Base-by-base conservation (phyloP, 2,113 vertebrate species). In the Turnix velox region DNA sequence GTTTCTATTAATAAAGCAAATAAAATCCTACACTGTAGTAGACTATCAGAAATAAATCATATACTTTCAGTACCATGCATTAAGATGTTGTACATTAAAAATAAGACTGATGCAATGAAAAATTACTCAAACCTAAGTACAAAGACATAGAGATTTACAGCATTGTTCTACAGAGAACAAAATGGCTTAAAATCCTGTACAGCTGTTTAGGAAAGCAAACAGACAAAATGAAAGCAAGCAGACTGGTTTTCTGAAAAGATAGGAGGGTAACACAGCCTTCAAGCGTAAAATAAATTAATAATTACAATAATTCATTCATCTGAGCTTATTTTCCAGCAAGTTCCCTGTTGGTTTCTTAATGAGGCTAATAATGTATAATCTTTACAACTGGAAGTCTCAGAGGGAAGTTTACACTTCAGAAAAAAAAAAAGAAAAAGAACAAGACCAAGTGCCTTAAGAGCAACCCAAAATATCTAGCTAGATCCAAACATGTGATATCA, bases 311-410 rank as follows among this genome's bases (percentile, higher is more conserved):
- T 86, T 92, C 83, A 75, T 94, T 90, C 73, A 78, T 93, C 57
- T 74, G 45, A 88, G 57, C 40, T 93, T 94, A 78, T 93, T 92
- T 94, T 94, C 20, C 8, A 92, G 77, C 46, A 84, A 25, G 48
- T 86, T 92, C 92, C 90, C 88, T 78, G 76, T 78, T 93, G 95
- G 37, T 55, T 96, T 94, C 76, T 87, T 95, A 96, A 93, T 72
- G 77, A 96, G 76, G 80, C 75, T 93, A 96, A 95, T 93, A 92
- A 95, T 72, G 80, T 61, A 92, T 90, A 95, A 95, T 83, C 83
- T 94, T 88, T 86, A 81, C 76, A 86, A 90, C 51, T 49, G 52
- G 24, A 88, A 75, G 57, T 88, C 93, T 92, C 92, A 88, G 40
- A 90, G 80, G 92, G 78, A 92, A 88, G 80, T 90, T 86, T 88